These are phyloP conservation scores for Cyanoliseus patagonus DNA, from an alignment of 2,113 vertebrate genomes.

Conservation along the genomic window DNA sequence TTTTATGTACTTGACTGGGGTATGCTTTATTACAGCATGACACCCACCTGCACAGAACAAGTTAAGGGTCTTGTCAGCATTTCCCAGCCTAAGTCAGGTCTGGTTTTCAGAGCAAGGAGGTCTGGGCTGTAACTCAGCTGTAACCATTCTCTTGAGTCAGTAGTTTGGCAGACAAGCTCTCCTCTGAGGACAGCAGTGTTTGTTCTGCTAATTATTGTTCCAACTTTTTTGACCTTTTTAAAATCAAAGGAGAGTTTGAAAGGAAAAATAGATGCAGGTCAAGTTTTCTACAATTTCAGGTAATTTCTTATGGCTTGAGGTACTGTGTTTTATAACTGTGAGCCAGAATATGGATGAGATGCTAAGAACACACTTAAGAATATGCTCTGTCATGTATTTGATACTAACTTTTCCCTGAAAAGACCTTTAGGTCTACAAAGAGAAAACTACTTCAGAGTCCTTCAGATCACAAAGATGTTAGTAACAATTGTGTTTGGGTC, in stretches of 20 bases:
- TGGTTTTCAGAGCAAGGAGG: not conserved
- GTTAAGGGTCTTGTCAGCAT: not conserved
- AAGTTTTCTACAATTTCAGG: not conserved
- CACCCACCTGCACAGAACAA: not conserved
- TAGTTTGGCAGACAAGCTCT: not conserved
- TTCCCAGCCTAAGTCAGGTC: not conserved
- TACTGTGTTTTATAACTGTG: not conserved
- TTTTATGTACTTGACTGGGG: not conserved
- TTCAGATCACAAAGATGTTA: not conserved
- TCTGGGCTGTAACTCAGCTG: not conserved
- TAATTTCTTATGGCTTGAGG: not conserved
- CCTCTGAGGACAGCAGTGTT: not conserved
- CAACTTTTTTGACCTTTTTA: not conserved
- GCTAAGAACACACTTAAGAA: not conserved
- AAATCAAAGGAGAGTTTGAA: not conserved
- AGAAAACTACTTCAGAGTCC: not conserved
- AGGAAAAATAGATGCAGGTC: not conserved
- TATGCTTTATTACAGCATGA: not conserved
- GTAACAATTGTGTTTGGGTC: not conserved
- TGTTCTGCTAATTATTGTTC: conserved; percentile 16
- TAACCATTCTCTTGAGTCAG: not conserved
- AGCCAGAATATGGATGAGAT: not conserved
- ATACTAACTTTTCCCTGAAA: not conserved
- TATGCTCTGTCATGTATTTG: too few species aligned
- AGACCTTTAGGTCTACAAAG: not conserved